Percentiles rank a stretch among this genome's conserved stretches.
Conservation (phyloP, 1,140 invertebrate genomes). For the Rhysida immarginata region DNA sequence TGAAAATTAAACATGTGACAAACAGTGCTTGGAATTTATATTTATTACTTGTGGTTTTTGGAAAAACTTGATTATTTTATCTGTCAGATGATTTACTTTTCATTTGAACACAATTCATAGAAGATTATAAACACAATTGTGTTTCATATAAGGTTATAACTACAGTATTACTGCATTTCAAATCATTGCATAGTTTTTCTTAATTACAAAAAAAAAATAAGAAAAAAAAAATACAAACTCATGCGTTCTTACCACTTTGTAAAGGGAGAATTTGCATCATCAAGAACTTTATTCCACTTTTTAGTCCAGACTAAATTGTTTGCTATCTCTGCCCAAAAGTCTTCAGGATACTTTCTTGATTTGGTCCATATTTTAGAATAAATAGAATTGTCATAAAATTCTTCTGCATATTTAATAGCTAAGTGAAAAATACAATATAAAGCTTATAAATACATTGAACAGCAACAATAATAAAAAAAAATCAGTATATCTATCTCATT, state of each 20-base stretch:
- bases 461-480: too few relatives aligned
- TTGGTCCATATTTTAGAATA: constrained; percentile 43
- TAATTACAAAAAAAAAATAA: background rate
- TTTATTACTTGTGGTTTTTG: background rate
- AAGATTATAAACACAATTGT: background rate
- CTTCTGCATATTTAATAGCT: too few relatives aligned
- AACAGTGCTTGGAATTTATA: background rate
- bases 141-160: background rate
- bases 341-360: constrained; percentile 59
- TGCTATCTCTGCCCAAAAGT: constrained; percentile 71
- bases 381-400: too few relatives aligned
- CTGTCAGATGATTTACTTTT: background rate
- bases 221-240: constrained; percentile 17
- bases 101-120: background rate
- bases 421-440: too few relatives aligned
- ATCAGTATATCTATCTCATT: too few relatives aligned
- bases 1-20: background rate
- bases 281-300: constrained; percentile 65
- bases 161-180: background rate
- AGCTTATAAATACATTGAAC: too few relatives aligned
- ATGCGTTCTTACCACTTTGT: constrained; percentile 75
- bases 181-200: background rate
- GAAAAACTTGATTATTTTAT: background rate
- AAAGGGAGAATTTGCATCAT: constrained; percentile 64
- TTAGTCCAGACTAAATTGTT: constrained; percentile 58